Conservation (phyloP, 2,888 invertebrate species). For the Nowickia ferox region DNA sequence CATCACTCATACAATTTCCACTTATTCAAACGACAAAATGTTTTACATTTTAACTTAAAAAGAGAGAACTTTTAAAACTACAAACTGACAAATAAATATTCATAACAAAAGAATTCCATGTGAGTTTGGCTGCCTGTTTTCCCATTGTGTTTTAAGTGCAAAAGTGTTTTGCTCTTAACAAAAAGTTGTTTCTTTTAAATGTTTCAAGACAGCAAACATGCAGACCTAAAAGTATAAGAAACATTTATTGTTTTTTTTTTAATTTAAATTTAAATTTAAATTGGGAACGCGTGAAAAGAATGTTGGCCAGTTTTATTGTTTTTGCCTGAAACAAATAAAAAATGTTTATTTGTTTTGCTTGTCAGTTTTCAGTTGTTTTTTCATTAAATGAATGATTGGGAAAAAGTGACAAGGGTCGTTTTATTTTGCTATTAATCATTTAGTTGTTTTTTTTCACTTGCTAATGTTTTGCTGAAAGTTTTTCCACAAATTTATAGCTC, state of each 20-base stretch:
- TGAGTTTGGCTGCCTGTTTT: constrained; percentile 27
- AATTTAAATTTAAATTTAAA: constrained; percentile 41
- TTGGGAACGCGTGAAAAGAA: constrained; percentile 66
- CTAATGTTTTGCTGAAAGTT: not conserved
- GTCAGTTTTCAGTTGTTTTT: constrained; percentile 29
- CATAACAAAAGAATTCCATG: constrained; percentile 59
- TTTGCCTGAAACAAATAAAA: not conserved
- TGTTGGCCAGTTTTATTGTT: constrained; percentile 25
- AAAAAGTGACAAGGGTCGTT: constrained; percentile 56
- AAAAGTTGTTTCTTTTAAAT: constrained; percentile 18
- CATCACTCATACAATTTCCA: constrained; percentile 48
- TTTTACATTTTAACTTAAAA: too few relatives aligned
- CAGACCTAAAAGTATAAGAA: constrained; percentile 12
- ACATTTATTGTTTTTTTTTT: constrained; percentile 14
- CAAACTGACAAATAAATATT: constrained; percentile 36
- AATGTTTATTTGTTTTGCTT: constrained; percentile 30
- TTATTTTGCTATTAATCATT: constrained; percentile 55
- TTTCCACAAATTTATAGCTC: not conserved
- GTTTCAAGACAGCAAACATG: constrained; percentile 15
- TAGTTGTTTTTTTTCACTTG: not conserved
- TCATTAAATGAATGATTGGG: constrained; percentile 44
- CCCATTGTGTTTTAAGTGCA: constrained; percentile 12
- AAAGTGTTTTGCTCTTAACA: constrained; percentile 43
- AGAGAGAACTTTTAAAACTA: constrained; percentile 7
- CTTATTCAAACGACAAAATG: constrained; percentile 27